Conservation (phyloP, 2,888 invertebrate species). For the Sarcophaga carnaria region DNA sequence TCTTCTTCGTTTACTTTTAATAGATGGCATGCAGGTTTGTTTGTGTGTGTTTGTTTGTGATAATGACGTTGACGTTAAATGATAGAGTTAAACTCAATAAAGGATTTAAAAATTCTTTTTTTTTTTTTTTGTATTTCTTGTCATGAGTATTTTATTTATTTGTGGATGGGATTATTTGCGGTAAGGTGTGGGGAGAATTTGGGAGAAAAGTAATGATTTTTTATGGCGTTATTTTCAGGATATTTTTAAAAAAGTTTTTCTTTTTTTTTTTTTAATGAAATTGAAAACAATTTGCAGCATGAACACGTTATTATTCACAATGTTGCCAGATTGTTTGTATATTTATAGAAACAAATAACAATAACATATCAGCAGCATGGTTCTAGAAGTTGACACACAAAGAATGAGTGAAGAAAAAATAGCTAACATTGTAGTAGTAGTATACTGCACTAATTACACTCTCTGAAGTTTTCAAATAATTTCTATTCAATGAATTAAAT, state of each 20-base stretch:
- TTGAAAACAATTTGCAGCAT: slow-evolving; percentile 46
- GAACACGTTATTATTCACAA: slow-evolving; percentile 19
- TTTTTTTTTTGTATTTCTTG: slow-evolving; percentile 20
- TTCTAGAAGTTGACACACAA: no score
- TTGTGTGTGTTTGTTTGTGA: background rate
- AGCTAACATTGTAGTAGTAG: no score
- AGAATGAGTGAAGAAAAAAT: no score
- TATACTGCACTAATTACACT: no score
- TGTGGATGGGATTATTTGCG: slow-evolving; percentile 6
- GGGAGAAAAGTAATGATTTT: slow-evolving; percentile 20
- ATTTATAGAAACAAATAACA: no score
- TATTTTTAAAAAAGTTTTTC: slow-evolving; percentile 7
- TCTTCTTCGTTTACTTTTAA: slow-evolving; percentile 23
- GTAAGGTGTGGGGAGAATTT: no score
- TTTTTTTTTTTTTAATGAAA: slow-evolving; percentile 12
- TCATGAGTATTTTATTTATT: slow-evolving; percentile 13
- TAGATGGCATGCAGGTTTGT: slow-evolving; percentile 8
- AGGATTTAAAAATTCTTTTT: slow-evolving; percentile 34
- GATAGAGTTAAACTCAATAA: slow-evolving; percentile 47
- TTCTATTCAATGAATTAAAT: no score
- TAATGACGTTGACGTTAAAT: slow-evolving; percentile 20
- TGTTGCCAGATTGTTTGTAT: no score
- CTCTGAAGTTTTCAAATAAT: no score
- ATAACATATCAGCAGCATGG: no score
- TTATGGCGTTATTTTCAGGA: slow-evolving; percentile 12